Percentiles rank a stretch among this genome's conserved stretches.
Evolutionary conservation across 1,140 invertebrate species (phyloP).

Genomic region (Trichogramma pretiosum): DNA sequence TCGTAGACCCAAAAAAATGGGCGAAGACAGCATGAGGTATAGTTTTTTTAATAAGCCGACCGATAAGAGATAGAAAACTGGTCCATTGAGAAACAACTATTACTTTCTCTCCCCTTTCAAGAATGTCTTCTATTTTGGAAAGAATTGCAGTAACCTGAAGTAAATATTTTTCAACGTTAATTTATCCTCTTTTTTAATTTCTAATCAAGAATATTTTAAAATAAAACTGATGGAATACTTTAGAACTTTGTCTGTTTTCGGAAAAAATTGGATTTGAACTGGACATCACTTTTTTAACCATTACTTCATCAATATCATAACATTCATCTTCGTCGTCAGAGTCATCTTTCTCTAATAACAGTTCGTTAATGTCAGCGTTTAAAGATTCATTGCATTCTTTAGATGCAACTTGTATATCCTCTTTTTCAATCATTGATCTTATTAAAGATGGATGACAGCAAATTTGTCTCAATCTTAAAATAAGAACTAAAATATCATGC

Average conservation of each 20-base stretch:
- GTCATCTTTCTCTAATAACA: conserved; percentile 17
- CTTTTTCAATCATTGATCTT: conserved; percentile 52
- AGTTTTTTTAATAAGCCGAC: too few relatives aligned
- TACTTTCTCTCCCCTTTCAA: conserved; percentile 56
- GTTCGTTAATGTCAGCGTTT: conserved; percentile 23
- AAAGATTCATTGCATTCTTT: conserved; percentile 43
- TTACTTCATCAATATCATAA: conserved; percentile 19
- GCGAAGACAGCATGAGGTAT: too few relatives aligned
- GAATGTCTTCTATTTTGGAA: conserved; percentile 47
- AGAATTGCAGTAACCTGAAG: conserved; percentile 44
- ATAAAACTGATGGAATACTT: conserved; percentile 28
- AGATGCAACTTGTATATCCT: conserved; percentile 32
- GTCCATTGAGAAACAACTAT: conserved; percentile 86
- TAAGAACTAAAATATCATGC: conserved; percentile 63
- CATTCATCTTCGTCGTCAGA: conserved; percentile 23
- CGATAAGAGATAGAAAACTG: conserved; percentile 61
- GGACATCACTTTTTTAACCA: conserved; percentile 32
- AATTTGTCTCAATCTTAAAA: conserved; percentile 69
- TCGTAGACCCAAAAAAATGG: too few relatives aligned
- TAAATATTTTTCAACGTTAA: too few relatives aligned
- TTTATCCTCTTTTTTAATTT: too few relatives aligned
- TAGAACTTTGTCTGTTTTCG: conserved; percentile 49
- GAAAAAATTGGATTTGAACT: conserved; percentile 56
- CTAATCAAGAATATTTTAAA: too few relatives aligned
- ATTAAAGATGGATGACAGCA: conserved; percentile 76